Conservation (phyloP, 2,888 invertebrate genomes). For the Meliscaeva auricollis region DNA sequence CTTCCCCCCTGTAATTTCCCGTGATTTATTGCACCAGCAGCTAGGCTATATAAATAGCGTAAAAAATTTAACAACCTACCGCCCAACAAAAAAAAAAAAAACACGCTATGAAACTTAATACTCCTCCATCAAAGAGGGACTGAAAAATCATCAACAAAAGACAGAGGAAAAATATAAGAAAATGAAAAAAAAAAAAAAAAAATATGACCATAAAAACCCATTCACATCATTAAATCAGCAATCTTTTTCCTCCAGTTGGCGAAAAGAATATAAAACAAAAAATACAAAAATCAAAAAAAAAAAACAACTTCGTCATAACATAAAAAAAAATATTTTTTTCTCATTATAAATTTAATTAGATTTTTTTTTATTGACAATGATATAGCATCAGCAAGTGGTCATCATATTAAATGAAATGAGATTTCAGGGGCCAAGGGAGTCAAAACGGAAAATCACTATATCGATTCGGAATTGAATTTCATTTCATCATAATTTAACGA, state of each 20-base stretch:
- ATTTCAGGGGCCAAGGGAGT: not conserved
- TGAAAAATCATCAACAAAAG: not conserved
- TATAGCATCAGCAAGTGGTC: constrained; percentile 12
- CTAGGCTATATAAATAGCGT: constrained; percentile 16
- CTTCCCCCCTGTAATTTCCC: not conserved
- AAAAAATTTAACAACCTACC: constrained; percentile 22
- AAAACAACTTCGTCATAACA: constrained; percentile 28
- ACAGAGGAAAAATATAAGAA: not conserved
- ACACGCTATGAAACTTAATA: constrained; percentile 1
- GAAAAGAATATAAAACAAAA: constrained; percentile 3
- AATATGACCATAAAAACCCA: constrained; percentile 28
- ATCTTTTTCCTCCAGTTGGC: constrained; percentile 17
- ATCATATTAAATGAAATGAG: constrained; percentile 8
- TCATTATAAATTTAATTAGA: constrained; percentile 57
- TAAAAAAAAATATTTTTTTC: constrained; percentile 15
- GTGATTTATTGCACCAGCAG: constrained; percentile 7
- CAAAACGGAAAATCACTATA: constrained; percentile 51
- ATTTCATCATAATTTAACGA: constrained; percentile 20
- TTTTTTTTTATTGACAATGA: constrained; percentile 55
- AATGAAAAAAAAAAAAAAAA: not conserved
- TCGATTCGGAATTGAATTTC: constrained; percentile 56
- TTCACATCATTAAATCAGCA: constrained; percentile 36
- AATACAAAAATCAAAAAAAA: not conserved
- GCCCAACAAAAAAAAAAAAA: not conserved
- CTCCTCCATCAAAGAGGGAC: not conserved